Evolutionary conservation across 2,113 vertebrate species (phyloP).

Genomic region (Nothocercus nigrocapillus): DNA sequence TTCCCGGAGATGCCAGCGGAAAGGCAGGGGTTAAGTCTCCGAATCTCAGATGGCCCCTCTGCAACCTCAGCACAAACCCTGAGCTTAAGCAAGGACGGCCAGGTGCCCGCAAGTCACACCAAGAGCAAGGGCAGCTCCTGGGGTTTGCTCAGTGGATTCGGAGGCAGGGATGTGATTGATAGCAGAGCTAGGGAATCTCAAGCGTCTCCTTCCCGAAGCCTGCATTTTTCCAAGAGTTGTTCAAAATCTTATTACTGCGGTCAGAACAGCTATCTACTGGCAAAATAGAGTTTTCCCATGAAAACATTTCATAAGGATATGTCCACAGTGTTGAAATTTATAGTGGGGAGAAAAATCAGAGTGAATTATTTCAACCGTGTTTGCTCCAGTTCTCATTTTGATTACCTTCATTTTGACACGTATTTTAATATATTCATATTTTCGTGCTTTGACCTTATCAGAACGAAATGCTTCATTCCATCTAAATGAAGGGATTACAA

Average conservation of each 20-base stretch:
- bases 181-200: background rate
- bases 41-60: too few species aligned
- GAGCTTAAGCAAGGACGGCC: background rate
- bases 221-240: conserved; percentile 18
- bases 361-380: conserved; percentile 55
- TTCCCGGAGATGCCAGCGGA: background rate
- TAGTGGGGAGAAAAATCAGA: fast-evolving
- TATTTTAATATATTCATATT: conserved; percentile 72
- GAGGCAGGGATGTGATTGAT: background rate
- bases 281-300: conserved; percentile 55
- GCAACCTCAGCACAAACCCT: background rate
- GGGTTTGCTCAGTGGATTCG: background rate
- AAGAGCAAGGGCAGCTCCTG: background rate
- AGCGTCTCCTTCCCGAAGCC: background rate
- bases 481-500: conserved; percentile 73
- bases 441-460: conserved; percentile 71
- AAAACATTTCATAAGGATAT: conserved; percentile 49
- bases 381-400: conserved; percentile 69
- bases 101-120: background rate
- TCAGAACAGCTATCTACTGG: conserved; percentile 26
- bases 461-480: conserved; percentile 67
- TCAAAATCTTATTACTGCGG: conserved; percentile 32
- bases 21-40: background rate
- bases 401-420: conserved; percentile 73
- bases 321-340: conserved; percentile 32